A percentile compares a stretch with the other conserved stretches of the same genome.
These are phyloP conservation scores for Schrankia costaestrigalis DNA, from an alignment of 2,888 invertebrate species.

Conservation along the genomic window DNA sequence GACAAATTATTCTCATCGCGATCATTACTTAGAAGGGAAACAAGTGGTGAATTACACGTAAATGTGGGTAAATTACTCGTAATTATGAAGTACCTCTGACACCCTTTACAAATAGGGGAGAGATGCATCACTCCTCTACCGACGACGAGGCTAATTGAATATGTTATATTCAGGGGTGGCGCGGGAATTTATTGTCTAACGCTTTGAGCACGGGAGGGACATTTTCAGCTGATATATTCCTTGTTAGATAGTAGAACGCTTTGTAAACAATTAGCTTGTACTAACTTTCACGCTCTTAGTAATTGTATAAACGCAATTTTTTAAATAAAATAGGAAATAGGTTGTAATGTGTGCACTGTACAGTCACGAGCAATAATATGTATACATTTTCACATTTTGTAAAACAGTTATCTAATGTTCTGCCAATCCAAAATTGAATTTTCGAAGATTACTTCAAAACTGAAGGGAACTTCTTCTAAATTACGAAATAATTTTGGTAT, in stretches of 20 bases:
- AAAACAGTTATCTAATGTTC: too few relatives aligned
- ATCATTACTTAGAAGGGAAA: constrained; percentile 3
- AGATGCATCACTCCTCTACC: constrained; percentile 21
- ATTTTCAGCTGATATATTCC: not conserved
- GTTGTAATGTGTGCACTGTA: too few relatives aligned
- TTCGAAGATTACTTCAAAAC: too few relatives aligned
- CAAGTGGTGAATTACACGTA: constrained; percentile 5
- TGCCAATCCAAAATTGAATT: too few relatives aligned
- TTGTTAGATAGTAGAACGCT: constrained; percentile 1
- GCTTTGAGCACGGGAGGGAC: not conserved
- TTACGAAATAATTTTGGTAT: too few relatives aligned
- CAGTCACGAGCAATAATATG: too few relatives aligned
- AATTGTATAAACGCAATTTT: too few relatives aligned
- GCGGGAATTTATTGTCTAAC: constrained; percentile 1
- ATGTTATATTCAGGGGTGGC: constrained; percentile 20
- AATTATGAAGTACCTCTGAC: constrained; percentile 21
- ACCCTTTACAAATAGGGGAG: constrained; percentile 29
- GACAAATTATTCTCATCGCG: constrained; percentile 1
- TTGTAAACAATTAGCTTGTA: too few relatives aligned
- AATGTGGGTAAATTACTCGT: constrained; percentile 10
- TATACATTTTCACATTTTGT: too few relatives aligned
- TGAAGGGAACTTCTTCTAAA: too few relatives aligned
- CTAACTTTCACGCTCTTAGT: too few relatives aligned
- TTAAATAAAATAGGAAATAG: too few relatives aligned
- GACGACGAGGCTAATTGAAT: constrained; percentile 30